Evolutionary conservation across 2,113 vertebrate species (phyloP).

Genomic region (Melanotaenia duboulayi): DNA sequence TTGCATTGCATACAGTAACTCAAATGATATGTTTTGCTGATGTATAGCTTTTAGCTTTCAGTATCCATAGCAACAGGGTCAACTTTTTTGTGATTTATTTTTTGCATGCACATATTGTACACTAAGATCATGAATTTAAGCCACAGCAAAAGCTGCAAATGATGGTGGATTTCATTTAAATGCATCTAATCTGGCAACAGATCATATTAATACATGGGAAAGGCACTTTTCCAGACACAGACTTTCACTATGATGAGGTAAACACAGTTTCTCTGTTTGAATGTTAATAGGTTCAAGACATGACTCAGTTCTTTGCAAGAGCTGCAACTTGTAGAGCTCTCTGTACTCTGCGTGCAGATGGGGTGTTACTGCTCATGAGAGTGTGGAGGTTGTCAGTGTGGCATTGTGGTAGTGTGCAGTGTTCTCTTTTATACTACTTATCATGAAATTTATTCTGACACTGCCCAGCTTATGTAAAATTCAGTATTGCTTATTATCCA

Average conservation of each 20-base stretch:
- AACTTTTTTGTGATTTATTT: neutral
- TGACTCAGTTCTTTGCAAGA: conserved; percentile 23
- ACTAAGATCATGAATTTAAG: neutral
- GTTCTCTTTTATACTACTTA: conserved; percentile 23
- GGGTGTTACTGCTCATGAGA: conserved; percentile 28
- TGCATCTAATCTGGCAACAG: conserved; percentile 3
- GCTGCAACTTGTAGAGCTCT: neutral
- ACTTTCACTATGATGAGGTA: neutral
- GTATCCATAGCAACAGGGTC: conserved; percentile 21
- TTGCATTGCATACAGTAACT: neutral
- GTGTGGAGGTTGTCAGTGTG: conserved; percentile 18
- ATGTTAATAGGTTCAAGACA: conserved; percentile 1
- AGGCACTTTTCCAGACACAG: neutral
- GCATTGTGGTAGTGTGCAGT: conserved; percentile 11
- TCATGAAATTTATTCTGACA: conserved; percentile 33
- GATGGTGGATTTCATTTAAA: neutral
- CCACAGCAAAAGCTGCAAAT: neutral
- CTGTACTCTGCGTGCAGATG: conserved; percentile 17
- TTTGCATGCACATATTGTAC: neutral
- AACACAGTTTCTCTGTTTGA: neutral
- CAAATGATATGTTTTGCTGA: conserved; percentile 9
- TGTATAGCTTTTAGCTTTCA: neutral
- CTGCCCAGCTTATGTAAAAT: conserved; percentile 36
- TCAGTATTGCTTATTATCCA: conserved; percentile 37
- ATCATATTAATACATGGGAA: neutral